Conservation (phyloP, 2,888 invertebrate species). For the Chironomus riparius region DNA sequence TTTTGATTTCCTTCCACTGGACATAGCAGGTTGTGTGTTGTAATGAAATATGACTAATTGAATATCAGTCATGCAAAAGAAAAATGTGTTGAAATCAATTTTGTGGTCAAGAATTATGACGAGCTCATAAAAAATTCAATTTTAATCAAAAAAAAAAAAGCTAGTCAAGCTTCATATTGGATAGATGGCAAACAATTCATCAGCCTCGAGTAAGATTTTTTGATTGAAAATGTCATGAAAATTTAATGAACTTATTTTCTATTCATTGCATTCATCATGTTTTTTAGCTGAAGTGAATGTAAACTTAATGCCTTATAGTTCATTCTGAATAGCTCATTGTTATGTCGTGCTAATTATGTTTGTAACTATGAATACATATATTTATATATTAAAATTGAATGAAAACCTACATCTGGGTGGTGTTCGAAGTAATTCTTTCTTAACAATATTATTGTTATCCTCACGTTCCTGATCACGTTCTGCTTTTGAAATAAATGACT, state of each 20-base stretch:
- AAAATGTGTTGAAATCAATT: slow-evolving; percentile 22
- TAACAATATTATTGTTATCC: slow-evolving; percentile 28
- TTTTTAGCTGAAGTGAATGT: not conserved
- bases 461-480: slow-evolving; percentile 27
- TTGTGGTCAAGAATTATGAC: slow-evolving; percentile 16
- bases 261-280: not conserved
- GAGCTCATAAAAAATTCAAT: slow-evolving; percentile 23
- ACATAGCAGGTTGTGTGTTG: not conserved
- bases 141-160: slow-evolving; percentile 15
- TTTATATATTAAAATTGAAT: not conserved
- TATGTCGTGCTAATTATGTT: not conserved
- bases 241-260: slow-evolving; percentile 3
- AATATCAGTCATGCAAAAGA: slow-evolving; percentile 16
- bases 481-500: slow-evolving; percentile 3
- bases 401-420: slow-evolving; percentile 29
- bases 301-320: not conserved
- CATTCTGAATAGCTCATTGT: not conserved
- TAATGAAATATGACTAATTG: not conserved
- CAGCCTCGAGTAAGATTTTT: not conserved
- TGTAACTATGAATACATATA: not conserved
- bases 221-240: slow-evolving; percentile 9
- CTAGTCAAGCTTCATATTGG: not conserved
- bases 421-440: slow-evolving; percentile 26
- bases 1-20: not conserved
- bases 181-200: too few species aligned